A percentile compares a stretch with the other conserved stretches of the same genome.
These are phyloP conservation scores for Glaucidium brasilianum DNA, from an alignment of 2,113 vertebrate species.

Conservation along the genomic window DNA sequence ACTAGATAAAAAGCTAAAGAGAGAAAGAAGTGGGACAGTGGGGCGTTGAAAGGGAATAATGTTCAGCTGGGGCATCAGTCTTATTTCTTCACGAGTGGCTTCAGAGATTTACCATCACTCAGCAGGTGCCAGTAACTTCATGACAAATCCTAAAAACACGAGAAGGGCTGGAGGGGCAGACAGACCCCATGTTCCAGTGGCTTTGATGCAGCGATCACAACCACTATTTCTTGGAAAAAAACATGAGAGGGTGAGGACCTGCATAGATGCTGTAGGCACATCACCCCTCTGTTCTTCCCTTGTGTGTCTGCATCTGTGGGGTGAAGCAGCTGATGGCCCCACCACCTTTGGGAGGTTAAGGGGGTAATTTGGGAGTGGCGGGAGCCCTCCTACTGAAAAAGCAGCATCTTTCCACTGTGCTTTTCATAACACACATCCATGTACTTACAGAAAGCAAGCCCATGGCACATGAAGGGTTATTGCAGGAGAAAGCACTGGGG, in stretches of 20 bases:
- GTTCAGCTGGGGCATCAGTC: background rate
- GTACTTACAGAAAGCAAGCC: background rate
- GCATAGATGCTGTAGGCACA: background rate
- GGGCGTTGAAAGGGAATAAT: background rate
- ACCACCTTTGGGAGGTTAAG: background rate
- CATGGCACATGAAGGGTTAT: background rate
- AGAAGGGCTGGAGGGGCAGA: background rate
- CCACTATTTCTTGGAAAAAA: background rate
- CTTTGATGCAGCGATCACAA: background rate
- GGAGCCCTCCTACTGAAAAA: background rate
- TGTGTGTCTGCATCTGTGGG: accelerated
- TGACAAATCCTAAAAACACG: background rate
- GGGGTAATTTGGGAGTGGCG: background rate
- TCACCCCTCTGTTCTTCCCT: background rate
- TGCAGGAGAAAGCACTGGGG: background rate
- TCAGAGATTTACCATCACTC: background rate
- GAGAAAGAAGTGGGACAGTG: background rate
- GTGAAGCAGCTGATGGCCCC: background rate
- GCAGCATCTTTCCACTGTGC: background rate
- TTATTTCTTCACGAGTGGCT: background rate
- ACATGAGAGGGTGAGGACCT: background rate
- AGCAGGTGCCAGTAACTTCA: background rate
- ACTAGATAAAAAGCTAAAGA: background rate
- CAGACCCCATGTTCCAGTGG: accelerated
- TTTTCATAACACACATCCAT: background rate